A percentile compares a stretch with the other conserved stretches of the same genome.
phyloP scores from a whole-genome alignment of 2,888 invertebrate genomes.

The Mongoloraphidia duomilia region DNA sequence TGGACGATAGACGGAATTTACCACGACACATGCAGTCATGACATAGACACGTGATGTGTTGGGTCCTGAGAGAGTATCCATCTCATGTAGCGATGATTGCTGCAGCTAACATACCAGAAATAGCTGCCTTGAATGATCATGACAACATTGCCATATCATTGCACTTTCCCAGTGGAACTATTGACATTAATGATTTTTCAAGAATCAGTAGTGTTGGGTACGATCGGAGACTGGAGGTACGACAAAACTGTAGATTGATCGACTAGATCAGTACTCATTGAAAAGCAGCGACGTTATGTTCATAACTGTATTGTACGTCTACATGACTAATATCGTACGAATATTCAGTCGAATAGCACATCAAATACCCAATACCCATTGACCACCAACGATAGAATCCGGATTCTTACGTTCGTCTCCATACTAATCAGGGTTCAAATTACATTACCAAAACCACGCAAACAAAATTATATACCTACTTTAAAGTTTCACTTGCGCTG shows the following conservation, averaged over 20 bases:
- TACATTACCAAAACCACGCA: too few relatives aligned
- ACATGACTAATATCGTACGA: too few relatives aligned
- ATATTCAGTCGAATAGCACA: too few relatives aligned
- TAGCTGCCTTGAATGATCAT: conserved; percentile 43
- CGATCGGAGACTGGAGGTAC: conserved; percentile 47
- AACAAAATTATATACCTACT: too few relatives aligned
- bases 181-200: conserved; percentile 47
- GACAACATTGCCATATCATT: conserved; percentile 46
- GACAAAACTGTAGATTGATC: conserved; percentile 25
- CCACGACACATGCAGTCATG: conserved; percentile 54
- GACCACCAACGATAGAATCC: too few relatives aligned
- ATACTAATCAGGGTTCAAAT: too few relatives aligned
- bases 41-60: conserved; percentile 50
- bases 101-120: conserved; percentile 40
- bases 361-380: too few relatives aligned
- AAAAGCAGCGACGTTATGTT: too few relatives aligned
- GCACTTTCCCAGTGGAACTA: conserved; percentile 45
- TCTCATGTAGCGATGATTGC: conserved; percentile 37
- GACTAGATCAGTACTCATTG: too few relatives aligned
- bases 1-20: conserved; percentile 42
- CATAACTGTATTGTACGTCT: too few relatives aligned
- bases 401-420: too few relatives aligned
- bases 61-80: conserved; percentile 48
- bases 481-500: too few relatives aligned
- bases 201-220: conserved; percentile 49